Conservation (phyloP, 1,140 invertebrate genomes). For the Orchestia grillus region DNA sequence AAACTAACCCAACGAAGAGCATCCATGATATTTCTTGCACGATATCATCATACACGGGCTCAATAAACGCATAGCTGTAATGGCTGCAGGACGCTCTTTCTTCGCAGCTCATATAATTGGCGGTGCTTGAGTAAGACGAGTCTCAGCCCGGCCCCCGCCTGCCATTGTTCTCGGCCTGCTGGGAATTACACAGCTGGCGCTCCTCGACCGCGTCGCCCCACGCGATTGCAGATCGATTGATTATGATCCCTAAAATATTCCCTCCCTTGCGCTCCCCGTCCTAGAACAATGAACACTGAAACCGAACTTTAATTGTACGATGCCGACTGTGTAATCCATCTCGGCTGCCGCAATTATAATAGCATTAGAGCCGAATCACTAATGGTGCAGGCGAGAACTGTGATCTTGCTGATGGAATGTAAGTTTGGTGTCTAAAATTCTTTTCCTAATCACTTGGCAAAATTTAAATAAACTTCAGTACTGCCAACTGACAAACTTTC, state of each 20-base stretch:
- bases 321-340: background rate
- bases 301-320: background rate
- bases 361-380: background rate
- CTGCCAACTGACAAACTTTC: background rate
- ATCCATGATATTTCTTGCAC: background rate
- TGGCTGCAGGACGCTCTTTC: background rate
- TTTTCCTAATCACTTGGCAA: background rate
- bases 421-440: background rate
- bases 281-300: slow-evolving; percentile 8
- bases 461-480: background rate
- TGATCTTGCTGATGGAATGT: background rate
- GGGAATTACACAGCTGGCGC: background rate
- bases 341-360: background rate
- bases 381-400: background rate
- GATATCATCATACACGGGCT: background rate
- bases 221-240: background rate
- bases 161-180: background rate
- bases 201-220: background rate
- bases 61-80: background rate
- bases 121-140: slow-evolving; percentile 25
- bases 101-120: background rate
- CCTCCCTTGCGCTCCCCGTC: background rate
- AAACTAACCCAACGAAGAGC: background rate
- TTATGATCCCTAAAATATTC: slow-evolving; percentile 1
- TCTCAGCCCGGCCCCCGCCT: background rate